Evolutionary conservation across 2,888 invertebrate species (phyloP).

Genomic region (Drosophila mimetica): DNA sequence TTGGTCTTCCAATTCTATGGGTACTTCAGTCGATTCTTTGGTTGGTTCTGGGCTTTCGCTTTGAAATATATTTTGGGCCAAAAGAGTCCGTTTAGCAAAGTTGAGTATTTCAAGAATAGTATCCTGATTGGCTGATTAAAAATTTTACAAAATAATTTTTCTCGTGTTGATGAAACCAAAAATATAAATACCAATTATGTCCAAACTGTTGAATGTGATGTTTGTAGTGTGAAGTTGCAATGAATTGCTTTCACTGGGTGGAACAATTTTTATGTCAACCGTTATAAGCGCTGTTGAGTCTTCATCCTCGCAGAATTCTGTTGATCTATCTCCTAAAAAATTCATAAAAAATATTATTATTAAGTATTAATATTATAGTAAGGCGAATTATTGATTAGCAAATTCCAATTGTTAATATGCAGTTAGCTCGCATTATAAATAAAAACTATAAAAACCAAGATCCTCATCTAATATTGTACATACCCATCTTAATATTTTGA

Average conservation of each 20-base stretch:
- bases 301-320: constrained; percentile 65
- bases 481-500: constrained; percentile 84
- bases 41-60: constrained; percentile 7
- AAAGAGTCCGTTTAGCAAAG: constrained; percentile 91
- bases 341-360: not conserved
- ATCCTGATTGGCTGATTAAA: constrained; percentile 93
- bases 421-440: not conserved
- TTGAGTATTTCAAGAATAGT: constrained; percentile 96
- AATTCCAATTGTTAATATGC: constrained; percentile 2
- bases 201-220: constrained; percentile 96
- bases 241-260: constrained; percentile 83
- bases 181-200: constrained; percentile 91
- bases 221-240: constrained; percentile 89
- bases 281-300: constrained; percentile 91
- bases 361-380: not conserved
- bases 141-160: not conserved
- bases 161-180: too few species aligned
- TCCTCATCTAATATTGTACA: constrained; percentile 9
- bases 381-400: not conserved
- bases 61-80: constrained; percentile 76
- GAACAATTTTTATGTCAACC: constrained; percentile 90
- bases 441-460: not conserved
- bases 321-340: constrained; percentile 13
- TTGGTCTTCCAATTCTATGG: constrained; percentile 46
- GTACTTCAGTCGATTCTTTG: constrained; percentile 32